phyloP scores from a whole-genome alignment of 2,113 vertebrate genomes.

The Henicopernis longicauda region DNA sequence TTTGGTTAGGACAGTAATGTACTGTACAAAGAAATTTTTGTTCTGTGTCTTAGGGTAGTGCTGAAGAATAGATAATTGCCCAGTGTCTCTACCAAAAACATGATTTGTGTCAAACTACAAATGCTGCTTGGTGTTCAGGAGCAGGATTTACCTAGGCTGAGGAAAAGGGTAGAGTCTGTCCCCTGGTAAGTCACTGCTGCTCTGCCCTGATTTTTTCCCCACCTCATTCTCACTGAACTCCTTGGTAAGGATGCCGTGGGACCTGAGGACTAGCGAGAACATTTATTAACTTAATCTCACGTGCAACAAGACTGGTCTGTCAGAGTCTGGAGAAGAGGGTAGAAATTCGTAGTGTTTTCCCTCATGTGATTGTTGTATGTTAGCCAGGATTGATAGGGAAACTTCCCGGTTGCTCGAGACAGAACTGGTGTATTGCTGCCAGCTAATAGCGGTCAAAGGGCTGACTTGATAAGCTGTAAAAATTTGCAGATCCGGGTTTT shows the following conservation, averaged over 20 bases:
- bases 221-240: neutral
- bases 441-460: neutral
- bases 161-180: neutral
- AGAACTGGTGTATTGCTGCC: neutral
- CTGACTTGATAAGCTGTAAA: neutral
- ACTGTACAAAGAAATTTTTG: neutral
- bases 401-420: neutral
- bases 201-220: neutral
- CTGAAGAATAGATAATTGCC: neutral
- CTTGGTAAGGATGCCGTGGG: neutral
- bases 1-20: neutral
- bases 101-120: neutral
- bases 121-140: neutral
- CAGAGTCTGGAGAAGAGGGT: neutral
- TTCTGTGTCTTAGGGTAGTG: neutral
- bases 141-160: neutral
- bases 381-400: neutral
- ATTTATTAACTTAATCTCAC: neutral
- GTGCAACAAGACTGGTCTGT: neutral
- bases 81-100: neutral
- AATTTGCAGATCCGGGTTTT: neutral
- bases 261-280: neutral
- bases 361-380: rapidly evolving
- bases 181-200: neutral
- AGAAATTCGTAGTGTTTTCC: neutral